Base-by-base conservation (phyloP, 2,888 invertebrate species). In the Odontothrips loti region DNA sequence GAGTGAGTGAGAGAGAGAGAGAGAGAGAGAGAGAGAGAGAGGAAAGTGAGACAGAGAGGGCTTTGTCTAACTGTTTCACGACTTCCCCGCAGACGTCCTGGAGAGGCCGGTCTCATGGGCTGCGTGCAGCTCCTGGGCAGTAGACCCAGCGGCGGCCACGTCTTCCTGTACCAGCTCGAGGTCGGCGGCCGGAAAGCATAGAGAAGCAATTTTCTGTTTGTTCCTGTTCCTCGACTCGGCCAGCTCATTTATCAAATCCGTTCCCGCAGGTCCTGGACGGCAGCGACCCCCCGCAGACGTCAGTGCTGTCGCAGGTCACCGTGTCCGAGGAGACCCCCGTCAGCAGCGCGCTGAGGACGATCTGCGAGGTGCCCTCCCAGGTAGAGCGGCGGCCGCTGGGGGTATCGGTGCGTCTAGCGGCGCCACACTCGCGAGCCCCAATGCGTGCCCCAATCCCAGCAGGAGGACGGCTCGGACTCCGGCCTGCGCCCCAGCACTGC, bases 41-140 rank as follows among this genome's bases (percentile, higher is more conserved):
- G n/a, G n/a, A n/a, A n/a, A n/a, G n/a, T n/a, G n/a, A n/a, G n/a
- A n/a, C n/a, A n/a, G n/a, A n/a, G n/a, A n/a, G n/a, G n/a, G n/a
- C n/a, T n/a, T n/a, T n/a, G n/a, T n/a, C n/a, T n/a, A n/a, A n/a
- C n/a, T n/a, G n/a, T n/a, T n/a, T n/a, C n/a, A n/a, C n/a, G n/a
- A n/a, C 17, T 15, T 58, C 15, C 20, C n/a, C 15, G 58, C 58
- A 23, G 68, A 10, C 68, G 68, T 23, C 68, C 68, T 10, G 68
- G 68, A 0, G 68, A 75, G 27, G 68, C 68, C 10, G 23, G 23
- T 27, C 68, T 75, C 11, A 23, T 9, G 27, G 68, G 68, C 68
- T 75, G 68, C 68, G 68, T 75, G 68, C 68, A 75, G 68, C 68
- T 27, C 27, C 68, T 75, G 23, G 68, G 68, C 68, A 12, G 23